Percentiles rank a stretch among this genome's conserved stretches.
Evolutionary conservation across 2,888 invertebrate genomes (phyloP).

Genomic region (Heliconius sara): DNA sequence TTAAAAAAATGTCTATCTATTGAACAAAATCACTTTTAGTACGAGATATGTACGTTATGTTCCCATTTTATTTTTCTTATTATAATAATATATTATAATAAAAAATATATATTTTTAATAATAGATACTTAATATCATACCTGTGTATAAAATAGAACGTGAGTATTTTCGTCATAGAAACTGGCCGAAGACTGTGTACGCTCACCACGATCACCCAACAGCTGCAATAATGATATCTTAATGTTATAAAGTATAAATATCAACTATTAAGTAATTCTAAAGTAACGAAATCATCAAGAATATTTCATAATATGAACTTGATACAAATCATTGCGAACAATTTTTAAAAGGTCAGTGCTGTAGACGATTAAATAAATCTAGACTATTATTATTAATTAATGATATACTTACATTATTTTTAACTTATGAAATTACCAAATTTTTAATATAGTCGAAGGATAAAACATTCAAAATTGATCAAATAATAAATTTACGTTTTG

Average conservation of each 20-base stretch:
- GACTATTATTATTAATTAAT: not conserved
- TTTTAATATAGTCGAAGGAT: not conserved
- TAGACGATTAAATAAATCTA: not conserved
- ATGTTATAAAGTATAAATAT: conserved; percentile 7
- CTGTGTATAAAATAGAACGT: conserved; percentile 90
- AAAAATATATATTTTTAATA: too few relatives aligned
- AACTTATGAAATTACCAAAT: not conserved
- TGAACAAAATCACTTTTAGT: too few relatives aligned
- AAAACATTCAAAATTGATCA: not conserved
- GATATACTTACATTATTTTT: not conserved
- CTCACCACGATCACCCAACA: conserved; percentile 88
- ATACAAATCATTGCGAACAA: not conserved
- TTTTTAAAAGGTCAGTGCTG: not conserved
- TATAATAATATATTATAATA: too few relatives aligned
- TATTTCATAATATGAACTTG: not conserved
- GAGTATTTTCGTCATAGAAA: conserved; percentile 87
- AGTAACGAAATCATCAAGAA: not conserved
- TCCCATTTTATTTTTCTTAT: too few relatives aligned
- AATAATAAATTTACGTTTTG: not conserved
- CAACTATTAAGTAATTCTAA: not conserved
- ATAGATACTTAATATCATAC: conserved; percentile 57
- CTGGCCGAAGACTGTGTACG: conserved; percentile 90
- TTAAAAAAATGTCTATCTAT: too few relatives aligned
- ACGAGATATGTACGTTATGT: too few relatives aligned
- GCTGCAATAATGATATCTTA: conserved; percentile 59